Base-by-base conservation (phyloP, 1,140 invertebrate species). In the Zaprionus taronus region DNA sequence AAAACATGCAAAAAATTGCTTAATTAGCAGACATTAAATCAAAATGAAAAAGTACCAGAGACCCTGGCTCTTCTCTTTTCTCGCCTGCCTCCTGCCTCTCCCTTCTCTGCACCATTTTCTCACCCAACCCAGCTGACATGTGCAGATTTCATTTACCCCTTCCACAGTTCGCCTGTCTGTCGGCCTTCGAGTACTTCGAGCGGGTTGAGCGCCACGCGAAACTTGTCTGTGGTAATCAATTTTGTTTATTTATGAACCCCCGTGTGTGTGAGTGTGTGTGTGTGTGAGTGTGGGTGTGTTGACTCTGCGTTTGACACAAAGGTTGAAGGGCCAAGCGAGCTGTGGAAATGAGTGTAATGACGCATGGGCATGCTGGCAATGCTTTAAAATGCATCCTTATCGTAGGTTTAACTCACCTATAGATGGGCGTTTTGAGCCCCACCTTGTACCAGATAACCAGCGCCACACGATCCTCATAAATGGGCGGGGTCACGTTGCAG, bases 381-480 rank as follows among this genome's bases (percentile, higher is more conserved):
- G 20, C 34, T 24, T 26, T 26, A 17, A 7, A 61, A 20, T 62
- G 22, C 9, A 28, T 47, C 20, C 60, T 47, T 17, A 14, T 20
- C 31, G 34, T 1, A 20, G 3, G 53, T 4, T 38, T 7, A 34
- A 31, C 94, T 95, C 94, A 97, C 96, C 96, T 97, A 94, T 97
- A 97, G 89, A 97, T 97, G 22, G 97, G 96, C 9, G 95, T 94
- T 66, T 95, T 95, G 62, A 94, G 94, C 91, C 94, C 95, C 77
- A 97, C 96, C 91, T 97, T 97, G 93, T 96, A 97, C 97, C 97
- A 98, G 79, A 98, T 96, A 79, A 97, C 96, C 62, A 98, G 94
- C 47, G 96, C 95, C 79, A 97, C 95, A 79, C 95, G 95, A 93
- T 98, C 97, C 67, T 95, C 96, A 1, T 94, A 92, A 34, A 96